Conservation (phyloP, 2,113 vertebrate genomes). For the Grus americana region DNA sequence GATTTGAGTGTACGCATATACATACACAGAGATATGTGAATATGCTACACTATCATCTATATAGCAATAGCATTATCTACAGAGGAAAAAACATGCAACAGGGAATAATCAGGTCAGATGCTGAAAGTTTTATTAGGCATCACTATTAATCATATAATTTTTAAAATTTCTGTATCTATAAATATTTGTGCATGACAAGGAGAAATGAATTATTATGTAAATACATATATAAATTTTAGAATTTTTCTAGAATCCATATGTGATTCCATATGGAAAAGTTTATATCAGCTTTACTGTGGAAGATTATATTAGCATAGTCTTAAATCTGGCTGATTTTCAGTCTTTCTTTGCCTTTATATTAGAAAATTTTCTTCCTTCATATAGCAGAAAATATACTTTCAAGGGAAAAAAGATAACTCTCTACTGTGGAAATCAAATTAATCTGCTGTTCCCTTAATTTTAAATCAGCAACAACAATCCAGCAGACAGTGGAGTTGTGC, state of each 20-base stretch:
- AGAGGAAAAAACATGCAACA: background rate
- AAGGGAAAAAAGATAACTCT: background rate
- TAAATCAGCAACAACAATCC: background rate
- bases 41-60: background rate
- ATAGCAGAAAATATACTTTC: background rate
- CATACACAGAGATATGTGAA: background rate
- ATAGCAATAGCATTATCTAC: background rate
- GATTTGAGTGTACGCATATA: background rate
- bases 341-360: background rate
- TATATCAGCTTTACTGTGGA: background rate
- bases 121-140: background rate
- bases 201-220: background rate
- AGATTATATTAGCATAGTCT: background rate
- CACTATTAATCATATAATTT: background rate
- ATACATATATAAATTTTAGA: background rate
- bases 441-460: background rate
- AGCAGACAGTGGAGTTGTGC: background rate
- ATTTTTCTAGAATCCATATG: background rate
- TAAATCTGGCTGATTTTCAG: background rate
- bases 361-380: background rate
- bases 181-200: background rate
- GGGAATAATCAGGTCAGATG: background rate
- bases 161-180: background rate
- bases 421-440: background rate
- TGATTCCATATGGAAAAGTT: background rate